Percentiles rank a stretch among this genome's conserved stretches.
Evolutionary conservation across 2,888 invertebrate species (phyloP).

Genomic region (Meliscaeva auricollis): DNA sequence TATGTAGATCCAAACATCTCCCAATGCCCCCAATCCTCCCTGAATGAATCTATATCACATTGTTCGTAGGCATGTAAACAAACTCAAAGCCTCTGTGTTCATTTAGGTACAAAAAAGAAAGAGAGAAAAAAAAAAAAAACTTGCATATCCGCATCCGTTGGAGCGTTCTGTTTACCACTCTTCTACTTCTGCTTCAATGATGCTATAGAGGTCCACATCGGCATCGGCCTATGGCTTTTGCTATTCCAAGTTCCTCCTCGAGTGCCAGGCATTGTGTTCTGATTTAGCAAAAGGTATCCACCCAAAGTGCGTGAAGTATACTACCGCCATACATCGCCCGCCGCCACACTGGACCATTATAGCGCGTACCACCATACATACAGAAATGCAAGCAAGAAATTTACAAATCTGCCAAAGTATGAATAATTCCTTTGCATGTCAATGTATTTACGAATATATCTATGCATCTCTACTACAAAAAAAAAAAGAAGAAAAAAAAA

Average conservation of each 20-base stretch:
- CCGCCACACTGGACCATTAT: background rate
- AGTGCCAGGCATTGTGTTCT: conserved; percentile 59
- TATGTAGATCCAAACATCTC: conserved; percentile 42
- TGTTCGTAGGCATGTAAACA: conserved; percentile 44
- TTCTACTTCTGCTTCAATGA: conserved; percentile 26
- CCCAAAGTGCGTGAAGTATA: conserved; percentile 59
- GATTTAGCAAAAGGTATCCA: conserved; percentile 51
- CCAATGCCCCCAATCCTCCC: conserved; percentile 12
- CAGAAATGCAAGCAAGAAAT: conserved; percentile 57
- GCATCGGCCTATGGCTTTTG: conserved; percentile 37
- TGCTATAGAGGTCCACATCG: conserved; percentile 6
- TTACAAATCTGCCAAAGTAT: conserved; percentile 72
- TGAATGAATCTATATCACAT: conserved; percentile 60
- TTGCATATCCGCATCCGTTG: conserved; percentile 73
- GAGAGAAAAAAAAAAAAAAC: conserved; percentile 21
- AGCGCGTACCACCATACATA: background rate
- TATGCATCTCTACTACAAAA: conserved; percentile 16
- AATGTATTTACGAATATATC: conserved; percentile 37
- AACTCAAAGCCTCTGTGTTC: conserved; percentile 55
- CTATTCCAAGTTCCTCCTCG: conserved; percentile 34
- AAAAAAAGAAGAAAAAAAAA: conserved; percentile 24
- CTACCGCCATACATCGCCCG: conserved; percentile 19
- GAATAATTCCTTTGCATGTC: conserved; percentile 61
- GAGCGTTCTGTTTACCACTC: conserved; percentile 53
- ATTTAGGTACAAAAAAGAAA: conserved; percentile 53